Evolutionary conservation across 2,888 invertebrate genomes (phyloP), one percentile per base, ranked within the genome.

Genomic region (Acronicta psi): DNA sequence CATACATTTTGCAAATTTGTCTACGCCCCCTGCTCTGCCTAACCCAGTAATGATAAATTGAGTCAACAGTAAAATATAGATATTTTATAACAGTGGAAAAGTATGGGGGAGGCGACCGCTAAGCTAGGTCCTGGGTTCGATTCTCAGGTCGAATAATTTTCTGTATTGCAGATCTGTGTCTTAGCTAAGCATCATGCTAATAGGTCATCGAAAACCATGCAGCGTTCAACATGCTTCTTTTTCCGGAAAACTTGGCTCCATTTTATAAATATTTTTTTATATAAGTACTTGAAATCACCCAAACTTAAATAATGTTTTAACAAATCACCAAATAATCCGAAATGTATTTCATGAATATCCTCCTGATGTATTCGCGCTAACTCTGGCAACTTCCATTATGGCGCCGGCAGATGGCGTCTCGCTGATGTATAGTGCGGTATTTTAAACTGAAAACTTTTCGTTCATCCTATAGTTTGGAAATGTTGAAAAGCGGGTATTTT

Each of bases 381-480:
- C 70, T 66, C 67, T 46, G 67, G 65, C 73, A 77, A 76, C 65
- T 77, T 67, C 71, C 75, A 71, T 73, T 73, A 78, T 65, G 57
- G 59, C 17, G 16, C 34, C 67, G 54, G 61, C 80, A 80, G 79
- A 78, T 80, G 80, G 77, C 75, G 68, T 73, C 58, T 36, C 17
- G 6, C 65, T 65, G 69, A 74, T 72, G 57, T 60, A 71, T 57
- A 55, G 65, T 65, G 53, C 31, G 56, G 51, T 61, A 50, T 68
- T 69, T 71, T 61, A 58, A 59, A 69, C 55, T 59, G 23, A 20
- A 68, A 73, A 70, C 67, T 73, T 70, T 63, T 56, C 56, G 49
- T 45, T 57, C 56, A 59, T 59, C 46, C 41, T 14, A 49, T 40
- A 63, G 64, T 69, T 63, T 44, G 51, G 38, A 17, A 47, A 16